phyloP scores from a whole-genome alignment of 2,888 invertebrate species.

The Leptogaster cylindrica region DNA sequence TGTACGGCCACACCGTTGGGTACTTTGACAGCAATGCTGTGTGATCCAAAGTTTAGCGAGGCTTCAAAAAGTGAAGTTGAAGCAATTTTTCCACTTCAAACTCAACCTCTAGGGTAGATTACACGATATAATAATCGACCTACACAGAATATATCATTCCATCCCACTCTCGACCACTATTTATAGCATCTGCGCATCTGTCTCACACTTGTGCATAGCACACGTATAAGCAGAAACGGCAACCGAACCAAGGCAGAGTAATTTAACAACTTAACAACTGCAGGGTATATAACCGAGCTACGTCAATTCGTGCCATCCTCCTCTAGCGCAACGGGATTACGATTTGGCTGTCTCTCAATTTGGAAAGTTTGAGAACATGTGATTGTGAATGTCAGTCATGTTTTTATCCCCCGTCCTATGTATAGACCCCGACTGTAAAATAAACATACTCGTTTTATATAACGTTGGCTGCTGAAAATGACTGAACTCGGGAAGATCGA shows the following conservation, averaged over 20 bases:
- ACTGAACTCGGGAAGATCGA: conserved; percentile 19
- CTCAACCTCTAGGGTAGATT: conserved; percentile 40
- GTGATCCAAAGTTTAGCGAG: conserved; percentile 29
- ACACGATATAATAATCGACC: conserved; percentile 38
- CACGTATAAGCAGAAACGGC: conserved; percentile 17
- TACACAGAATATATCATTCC: conserved; percentile 8
- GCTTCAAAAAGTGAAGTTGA: conserved; percentile 38
- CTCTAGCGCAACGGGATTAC: not conserved
- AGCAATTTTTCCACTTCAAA: conserved; percentile 39
- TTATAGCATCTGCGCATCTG: not conserved
- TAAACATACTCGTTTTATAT: conserved; percentile 30
- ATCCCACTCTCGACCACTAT: not conserved
- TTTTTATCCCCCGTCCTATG: conserved; percentile 32
- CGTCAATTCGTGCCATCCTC: conserved; percentile 3
- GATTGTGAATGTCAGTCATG: conserved; percentile 35
- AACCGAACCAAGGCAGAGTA: conserved; percentile 24
- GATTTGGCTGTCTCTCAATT: not conserved
- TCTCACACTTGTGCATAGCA: not conserved
- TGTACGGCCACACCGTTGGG: not conserved
- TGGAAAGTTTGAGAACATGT: conserved; percentile 35
- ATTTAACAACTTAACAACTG: conserved; percentile 38
- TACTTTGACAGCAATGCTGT: no score
- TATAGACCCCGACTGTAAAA: conserved; percentile 30
- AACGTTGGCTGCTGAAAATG: conserved; percentile 29
- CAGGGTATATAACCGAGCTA: conserved; percentile 33